Evolutionary conservation across 1,140 invertebrate species (phyloP), one percentile per base, ranked within the genome.

Genomic region (Littorina saxatilis): DNA sequence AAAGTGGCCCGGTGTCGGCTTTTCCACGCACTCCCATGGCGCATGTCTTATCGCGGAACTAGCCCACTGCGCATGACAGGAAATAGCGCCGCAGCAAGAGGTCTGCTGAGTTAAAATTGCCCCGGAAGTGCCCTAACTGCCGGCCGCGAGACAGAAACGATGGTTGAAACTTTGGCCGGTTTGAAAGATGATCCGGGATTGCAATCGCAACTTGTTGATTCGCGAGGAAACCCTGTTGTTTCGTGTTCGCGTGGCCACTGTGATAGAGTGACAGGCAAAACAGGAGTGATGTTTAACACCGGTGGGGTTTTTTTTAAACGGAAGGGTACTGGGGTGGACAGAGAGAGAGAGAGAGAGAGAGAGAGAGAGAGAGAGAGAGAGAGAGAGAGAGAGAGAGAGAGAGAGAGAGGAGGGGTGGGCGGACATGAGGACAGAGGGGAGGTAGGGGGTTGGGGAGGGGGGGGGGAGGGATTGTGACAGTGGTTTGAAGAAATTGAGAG

Each of bases 41-140:
- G 70, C 70, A 73, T 52, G 70, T 39, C 27, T 39, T 50, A 73
- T 50, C 43, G 70, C 70, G 39, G 17, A 39, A 73, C 40, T 39
- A 39, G 20, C 7, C 27, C 29, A 32, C 63, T 39, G 37, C 39
- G 70, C 20, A 15, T 73, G 70, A 73, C 70, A 73, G 70, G 70
- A 73, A 73, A 50, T 73, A 35, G 43, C 70, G 5, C 27, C n/a
- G 39, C 23, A 27, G 23, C 13, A 43, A 29, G 35, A 39, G 35
- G 68, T 37, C 39, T 50, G 70, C 70, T 52, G 70, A 43, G 40
- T 43, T 9, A 7, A 32, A 50, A 73, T 43, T 43, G 40, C 20
- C 13, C 68, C 68, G 68, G 68, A 72, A 37, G 23, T 32, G 35
- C 23, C 7, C 9, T 13, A 66, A 66, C 27, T 23, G 61, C 61